phyloP scores from a whole-genome alignment of 2,113 vertebrate species.

The Zosterops borbonicus region DNA sequence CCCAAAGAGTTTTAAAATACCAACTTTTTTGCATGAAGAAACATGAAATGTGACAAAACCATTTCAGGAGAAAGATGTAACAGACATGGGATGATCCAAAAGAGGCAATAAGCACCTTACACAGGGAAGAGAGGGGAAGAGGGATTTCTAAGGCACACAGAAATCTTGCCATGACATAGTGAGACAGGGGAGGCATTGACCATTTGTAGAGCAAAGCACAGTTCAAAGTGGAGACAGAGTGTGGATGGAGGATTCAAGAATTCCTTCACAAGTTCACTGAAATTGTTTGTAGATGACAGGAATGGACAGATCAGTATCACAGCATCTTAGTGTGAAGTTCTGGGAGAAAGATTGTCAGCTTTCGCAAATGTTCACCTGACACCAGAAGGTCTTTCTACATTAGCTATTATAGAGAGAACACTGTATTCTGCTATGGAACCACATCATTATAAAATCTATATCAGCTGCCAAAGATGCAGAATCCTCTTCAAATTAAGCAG shows the following conservation, averaged over 20 bases:
- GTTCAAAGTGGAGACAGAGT: rapidly evolving
- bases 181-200: background rate
- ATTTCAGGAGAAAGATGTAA: background rate
- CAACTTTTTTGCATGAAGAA: background rate
- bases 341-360: background rate
- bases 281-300: background rate
- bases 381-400: background rate
- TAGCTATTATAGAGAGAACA: background rate
- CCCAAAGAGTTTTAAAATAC: background rate
- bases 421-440: background rate
- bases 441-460: background rate
- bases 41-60: background rate
- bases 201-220: background rate
- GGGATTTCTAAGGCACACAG: background rate
- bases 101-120: background rate
- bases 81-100: background rate
- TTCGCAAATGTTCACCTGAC: background rate
- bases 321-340: background rate
- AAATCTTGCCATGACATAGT: background rate
- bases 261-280: background rate
- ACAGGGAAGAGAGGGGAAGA: background rate
- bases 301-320: background rate
- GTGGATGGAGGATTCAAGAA: background rate
- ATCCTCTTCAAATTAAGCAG: background rate
- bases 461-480: background rate